Evolutionary conservation across 1,140 invertebrate genomes (phyloP), one percentile per base, ranked within the genome.

Genomic region (Phthorimaea operculella): DNA sequence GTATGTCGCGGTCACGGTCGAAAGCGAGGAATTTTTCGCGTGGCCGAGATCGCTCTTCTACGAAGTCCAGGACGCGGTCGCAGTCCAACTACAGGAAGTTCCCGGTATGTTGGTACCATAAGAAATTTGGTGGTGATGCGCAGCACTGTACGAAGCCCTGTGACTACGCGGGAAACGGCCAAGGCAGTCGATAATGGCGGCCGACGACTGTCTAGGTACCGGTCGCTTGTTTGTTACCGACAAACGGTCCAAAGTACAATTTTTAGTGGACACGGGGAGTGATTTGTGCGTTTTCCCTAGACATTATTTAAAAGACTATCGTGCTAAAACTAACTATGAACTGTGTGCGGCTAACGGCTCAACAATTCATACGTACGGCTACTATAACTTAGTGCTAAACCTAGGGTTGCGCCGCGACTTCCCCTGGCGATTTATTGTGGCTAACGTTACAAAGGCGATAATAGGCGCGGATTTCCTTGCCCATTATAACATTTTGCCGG

Each of bases 71-170:
- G 21, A 28, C 49, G 10, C 10, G 49, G 9, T 51, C 49, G 10
- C 18, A 51, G 16, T 51, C 49, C 28, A 51, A 52, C 28, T 60
- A 57, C 16, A 33, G 36, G 15, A 52, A 33, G 34, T 58, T 55
- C 11, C 54, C 53, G 8, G 34, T 48, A 12, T 62, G 57, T 18
- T 56, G 45, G 51, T 62, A 62, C 36, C 60, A 62, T 33, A 2
- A 53, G 6, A 52, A 50, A 14, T 57, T 53, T 39, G 60, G 60
- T 7, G 36, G 36, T 2, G 9, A 55, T 10, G 60, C 60, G 11
- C 33, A 14, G 14, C 50, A 49, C 21, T 62, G 60, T 18, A 34
- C 42, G 2, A 51, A 55, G 14, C 56, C 60, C 1, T 62, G 55
- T 16, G 42, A 51, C n/a, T 62, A 42, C 33, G 50, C 50, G 33